phyloP scores from a whole-genome alignment of 2,113 vertebrate genomes.

The Odontophorus gujanensis region DNA sequence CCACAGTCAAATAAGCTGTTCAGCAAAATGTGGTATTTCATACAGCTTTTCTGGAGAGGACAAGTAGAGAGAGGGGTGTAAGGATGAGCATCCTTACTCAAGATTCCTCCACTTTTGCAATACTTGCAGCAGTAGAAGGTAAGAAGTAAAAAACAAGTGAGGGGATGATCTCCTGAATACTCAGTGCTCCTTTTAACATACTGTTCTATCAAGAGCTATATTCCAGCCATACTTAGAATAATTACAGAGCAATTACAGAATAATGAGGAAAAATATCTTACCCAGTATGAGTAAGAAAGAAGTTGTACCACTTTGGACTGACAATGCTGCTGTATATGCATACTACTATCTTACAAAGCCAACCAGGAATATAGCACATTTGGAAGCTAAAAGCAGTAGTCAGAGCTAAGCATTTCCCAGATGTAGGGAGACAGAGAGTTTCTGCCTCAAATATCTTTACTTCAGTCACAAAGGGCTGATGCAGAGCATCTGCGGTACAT shows the following conservation, averaged over 20 bases:
- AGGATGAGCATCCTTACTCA: not conserved
- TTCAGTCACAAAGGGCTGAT: not conserved
- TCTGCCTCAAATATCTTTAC: not conserved
- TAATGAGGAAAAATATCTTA: conserved; percentile 46
- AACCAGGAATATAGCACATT: not conserved
- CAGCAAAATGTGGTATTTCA: not conserved
- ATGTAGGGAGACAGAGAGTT: not conserved
- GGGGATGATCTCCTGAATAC: not conserved
- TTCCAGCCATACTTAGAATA: conserved; percentile 39
- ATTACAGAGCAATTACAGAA: conserved; percentile 42
- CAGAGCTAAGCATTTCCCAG: not conserved
- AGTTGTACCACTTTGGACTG: not conserved
- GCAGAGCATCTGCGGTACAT: not conserved
- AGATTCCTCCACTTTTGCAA: not conserved
- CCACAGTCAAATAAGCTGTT: not conserved
- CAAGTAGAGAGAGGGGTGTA: fast-evolving
- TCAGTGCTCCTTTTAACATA: not conserved
- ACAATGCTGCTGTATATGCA: not conserved
- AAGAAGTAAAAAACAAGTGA: conserved; percentile 21
- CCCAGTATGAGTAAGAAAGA: conserved; percentile 4
- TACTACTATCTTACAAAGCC: not conserved
- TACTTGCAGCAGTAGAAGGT: not conserved
- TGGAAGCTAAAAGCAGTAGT: not conserved
- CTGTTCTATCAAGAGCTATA: conserved; percentile 46
- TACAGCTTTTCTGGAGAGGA: not conserved